Base-by-base conservation (phyloP, 2,888 invertebrate genomes). In the Gandaritis pyraliata region DNA sequence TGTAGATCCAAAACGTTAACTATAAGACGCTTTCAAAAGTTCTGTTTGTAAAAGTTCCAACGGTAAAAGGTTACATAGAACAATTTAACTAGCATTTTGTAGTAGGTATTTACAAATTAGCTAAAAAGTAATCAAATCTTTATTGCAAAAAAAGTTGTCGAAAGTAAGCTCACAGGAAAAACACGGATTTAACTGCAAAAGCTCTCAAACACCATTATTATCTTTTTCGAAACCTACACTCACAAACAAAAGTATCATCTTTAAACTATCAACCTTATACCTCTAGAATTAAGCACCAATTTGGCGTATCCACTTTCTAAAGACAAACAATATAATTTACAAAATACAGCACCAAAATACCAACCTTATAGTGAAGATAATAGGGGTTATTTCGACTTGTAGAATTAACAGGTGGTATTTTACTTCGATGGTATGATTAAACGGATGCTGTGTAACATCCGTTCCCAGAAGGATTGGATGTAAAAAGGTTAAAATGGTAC, bases 381-480 rank as follows among this genome's bases (percentile, higher is more conserved):
- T 70, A 72, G 64, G 45, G 60, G 41, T 53, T 53, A 63, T 71
- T 13, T 58, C 39, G 45, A 61, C 56, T 52, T 60, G 33, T 36
- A 46, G 57, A 58, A 15, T 12, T 61, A 61, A 64, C 71, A 70
- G 71, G 66, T 71, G 66, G 72, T 70, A 68, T 59, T 73, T 73
- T 75, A 73, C 74, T 75, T 71, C 74, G 76, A 72, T 75, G 71
- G 73, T 78, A 74, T 79, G 83, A 86, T 87, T 85, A 85, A 85
- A 82, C 86, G 85, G 86, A 83, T 85, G 83, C 83, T 77, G 74
- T 73, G 73, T 74, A 64, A 85, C 88, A 89, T 90, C 90, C 90
- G 90, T 89, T 90, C 90, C 83, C 90, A 90, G 87, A 87, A 88
- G 85, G 85, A 86, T 83, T 82, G 83, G 74, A 71, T 72, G 76